Evolutionary conservation across 2,888 invertebrate genomes (phyloP).

Genomic region (Lochmaea capreae): DNA sequence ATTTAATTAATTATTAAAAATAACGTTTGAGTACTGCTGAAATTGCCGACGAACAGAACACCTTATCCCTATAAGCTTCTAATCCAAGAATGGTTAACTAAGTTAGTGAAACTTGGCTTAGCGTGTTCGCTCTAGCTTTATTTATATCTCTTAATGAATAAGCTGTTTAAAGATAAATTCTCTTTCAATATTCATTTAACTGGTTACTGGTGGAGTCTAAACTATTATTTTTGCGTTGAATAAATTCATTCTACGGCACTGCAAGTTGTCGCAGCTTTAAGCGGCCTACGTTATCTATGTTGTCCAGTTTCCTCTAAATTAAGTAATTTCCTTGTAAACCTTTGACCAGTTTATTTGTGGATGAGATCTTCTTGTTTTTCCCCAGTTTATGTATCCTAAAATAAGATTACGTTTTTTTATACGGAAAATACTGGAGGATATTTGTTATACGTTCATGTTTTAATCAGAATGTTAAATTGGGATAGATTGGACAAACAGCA

Average conservation of each 20-base stretch:
- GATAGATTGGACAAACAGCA: background rate
- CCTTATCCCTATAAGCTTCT: too few relatives aligned
- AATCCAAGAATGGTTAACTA: too few relatives aligned
- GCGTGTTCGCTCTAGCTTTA: too few relatives aligned
- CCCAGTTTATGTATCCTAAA: constrained; percentile 2
- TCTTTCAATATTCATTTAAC: too few relatives aligned
- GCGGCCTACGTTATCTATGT: constrained; percentile 9
- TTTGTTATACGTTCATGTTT: background rate
- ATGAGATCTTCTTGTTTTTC: background rate
- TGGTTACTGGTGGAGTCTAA: too few relatives aligned
- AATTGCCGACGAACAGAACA: too few relatives aligned
- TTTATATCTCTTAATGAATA: too few relatives aligned
- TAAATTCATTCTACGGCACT: background rate
- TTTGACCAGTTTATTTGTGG: constrained; percentile 1
- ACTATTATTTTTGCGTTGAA: background rate
- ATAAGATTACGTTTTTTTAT: background rate
- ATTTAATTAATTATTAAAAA: too few relatives aligned
- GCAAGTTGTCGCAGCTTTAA: background rate
- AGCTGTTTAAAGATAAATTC: too few relatives aligned
- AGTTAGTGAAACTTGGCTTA: too few relatives aligned
- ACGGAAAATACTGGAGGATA: background rate
- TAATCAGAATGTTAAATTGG: background rate
- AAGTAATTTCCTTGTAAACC: background rate
- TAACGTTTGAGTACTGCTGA: too few relatives aligned
- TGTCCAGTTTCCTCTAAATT: background rate